Conservation (phyloP, 2,113 vertebrate species). For the Ophiodon elongatus region DNA sequence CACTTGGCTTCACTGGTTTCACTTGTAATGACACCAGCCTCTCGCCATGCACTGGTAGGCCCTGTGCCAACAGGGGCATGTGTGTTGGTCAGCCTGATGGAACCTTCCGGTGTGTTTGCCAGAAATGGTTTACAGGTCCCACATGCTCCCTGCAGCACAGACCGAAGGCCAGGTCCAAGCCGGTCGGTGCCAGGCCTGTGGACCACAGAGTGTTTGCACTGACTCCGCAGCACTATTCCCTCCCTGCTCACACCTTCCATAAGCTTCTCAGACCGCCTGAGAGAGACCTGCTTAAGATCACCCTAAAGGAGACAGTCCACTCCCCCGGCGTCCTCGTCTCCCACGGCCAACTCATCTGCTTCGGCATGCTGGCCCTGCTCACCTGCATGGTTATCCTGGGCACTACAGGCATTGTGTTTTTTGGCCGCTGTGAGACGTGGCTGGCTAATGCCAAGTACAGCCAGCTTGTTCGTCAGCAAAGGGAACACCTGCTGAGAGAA, state of each 20-base stretch:
- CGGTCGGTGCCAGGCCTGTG: constrained; percentile 48
- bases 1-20: constrained; percentile 85
- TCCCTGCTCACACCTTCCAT: constrained; percentile 86
- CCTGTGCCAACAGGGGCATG: constrained; percentile 88
- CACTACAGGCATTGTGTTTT: constrained; percentile 91
- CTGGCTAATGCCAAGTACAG: constrained; percentile 91
- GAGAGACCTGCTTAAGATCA: constrained; percentile 91
- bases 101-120: constrained; percentile 88
- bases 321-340: constrained; percentile 85
- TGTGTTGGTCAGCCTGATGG: constrained; percentile 84
- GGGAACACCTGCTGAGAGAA: constrained; percentile 87
- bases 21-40: constrained; percentile 84
- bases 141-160: constrained; percentile 81
- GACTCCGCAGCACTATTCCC: constrained; percentile 81
- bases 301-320: constrained; percentile 90
- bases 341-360: constrained; percentile 93
- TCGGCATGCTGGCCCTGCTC: constrained; percentile 92
- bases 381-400: constrained; percentile 93
- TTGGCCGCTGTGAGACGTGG: constrained; percentile 94
- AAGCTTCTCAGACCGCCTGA: constrained; percentile 84
- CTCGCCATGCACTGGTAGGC: constrained; percentile 81
- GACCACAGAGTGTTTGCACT: constrained; percentile 72
- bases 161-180: constrained; percentile 64
- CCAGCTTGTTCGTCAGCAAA: constrained; percentile 89
- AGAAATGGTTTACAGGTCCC: constrained; percentile 85